These are phyloP conservation scores for Rhinoptilus africanus DNA, from an alignment of 2,113 vertebrate species.

Conservation along the genomic window DNA sequence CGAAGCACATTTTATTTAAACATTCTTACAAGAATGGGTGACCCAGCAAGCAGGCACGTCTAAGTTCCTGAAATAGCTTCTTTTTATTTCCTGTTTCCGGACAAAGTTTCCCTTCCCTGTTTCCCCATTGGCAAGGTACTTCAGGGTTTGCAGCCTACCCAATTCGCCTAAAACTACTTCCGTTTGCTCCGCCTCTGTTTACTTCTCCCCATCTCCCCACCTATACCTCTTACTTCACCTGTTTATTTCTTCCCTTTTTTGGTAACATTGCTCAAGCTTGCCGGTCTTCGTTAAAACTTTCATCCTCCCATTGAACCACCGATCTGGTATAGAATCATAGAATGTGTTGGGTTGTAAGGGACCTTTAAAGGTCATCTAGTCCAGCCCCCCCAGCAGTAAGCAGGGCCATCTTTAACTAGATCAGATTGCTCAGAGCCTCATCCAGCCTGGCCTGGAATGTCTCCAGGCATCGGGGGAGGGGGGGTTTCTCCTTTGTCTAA, in stretches of 20 bases:
- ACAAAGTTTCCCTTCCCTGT: background rate
- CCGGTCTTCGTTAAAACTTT: background rate
- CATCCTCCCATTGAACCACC: background rate
- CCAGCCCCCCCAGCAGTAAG: too few relatives aligned
- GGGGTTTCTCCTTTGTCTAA: background rate
- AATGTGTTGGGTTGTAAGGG: too few relatives aligned
- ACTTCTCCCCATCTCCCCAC: background rate
- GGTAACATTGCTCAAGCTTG: background rate
- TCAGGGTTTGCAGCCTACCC: too few relatives aligned
- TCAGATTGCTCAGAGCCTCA: too few relatives aligned
- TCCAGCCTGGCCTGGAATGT: too few relatives aligned
- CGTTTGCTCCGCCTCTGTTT: background rate
- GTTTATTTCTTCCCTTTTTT: background rate
- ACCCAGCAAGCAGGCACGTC: too few relatives aligned
- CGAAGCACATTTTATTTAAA: too few relatives aligned
- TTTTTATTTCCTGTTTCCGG: background rate
- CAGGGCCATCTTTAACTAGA: too few relatives aligned
- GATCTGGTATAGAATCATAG: background rate
- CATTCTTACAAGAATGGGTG: too few relatives aligned
- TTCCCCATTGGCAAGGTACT: background rate
- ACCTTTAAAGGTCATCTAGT: too few relatives aligned
- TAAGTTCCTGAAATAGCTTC: too few relatives aligned
- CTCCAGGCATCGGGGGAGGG: too few relatives aligned
- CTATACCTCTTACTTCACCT: background rate
- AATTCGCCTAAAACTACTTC: background rate